phyloP scores from a whole-genome alignment of 2,113 vertebrate genomes.

The Oreochromis niloticus region DNA sequence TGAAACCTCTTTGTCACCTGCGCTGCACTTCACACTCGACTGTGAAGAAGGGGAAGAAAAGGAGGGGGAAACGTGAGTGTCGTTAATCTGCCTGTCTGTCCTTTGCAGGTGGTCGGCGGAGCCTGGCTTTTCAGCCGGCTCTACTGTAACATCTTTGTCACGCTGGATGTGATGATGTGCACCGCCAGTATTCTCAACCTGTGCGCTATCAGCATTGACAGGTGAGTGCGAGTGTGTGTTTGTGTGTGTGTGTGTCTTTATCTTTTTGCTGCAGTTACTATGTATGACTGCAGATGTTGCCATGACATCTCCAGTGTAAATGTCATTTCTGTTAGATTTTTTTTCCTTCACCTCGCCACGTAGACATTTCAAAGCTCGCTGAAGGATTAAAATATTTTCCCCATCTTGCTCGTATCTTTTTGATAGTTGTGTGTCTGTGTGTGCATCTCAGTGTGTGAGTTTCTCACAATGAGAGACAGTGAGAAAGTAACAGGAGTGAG shows the following conservation, averaged over 20 bases:
- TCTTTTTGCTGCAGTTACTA: not conserved
- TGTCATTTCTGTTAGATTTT: not conserved
- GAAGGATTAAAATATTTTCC: not conserved
- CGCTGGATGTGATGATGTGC: constrained; percentile 97
- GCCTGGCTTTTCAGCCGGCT: constrained; percentile 89
- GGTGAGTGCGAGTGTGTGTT: constrained; percentile 69
- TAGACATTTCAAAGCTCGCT: not conserved
- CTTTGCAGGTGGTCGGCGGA: constrained; percentile 77
- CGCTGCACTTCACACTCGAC: constrained; percentile 18
- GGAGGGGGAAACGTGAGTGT: not conserved
- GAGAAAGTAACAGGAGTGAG: not conserved
- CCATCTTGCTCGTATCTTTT: not conserved
- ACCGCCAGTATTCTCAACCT: constrained; percentile 96
- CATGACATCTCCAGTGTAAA: not conserved
- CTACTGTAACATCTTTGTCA: constrained; percentile 90
- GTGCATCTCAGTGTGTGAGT: not conserved
- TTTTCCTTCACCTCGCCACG: not conserved
- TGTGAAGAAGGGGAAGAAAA: not conserved
- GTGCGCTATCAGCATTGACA: constrained; percentile 96
- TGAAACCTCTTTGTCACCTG: not conserved
- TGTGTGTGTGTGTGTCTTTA: not conserved
- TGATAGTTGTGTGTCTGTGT: not conserved
- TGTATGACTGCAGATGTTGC: not conserved
- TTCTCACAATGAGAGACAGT: not conserved
- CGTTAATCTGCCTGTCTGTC: constrained; percentile 45